Evolutionary conservation across 2,797 vertebrate genomes (phyloP).

Genomic region (Neosilurus hyrtlii): DNA sequence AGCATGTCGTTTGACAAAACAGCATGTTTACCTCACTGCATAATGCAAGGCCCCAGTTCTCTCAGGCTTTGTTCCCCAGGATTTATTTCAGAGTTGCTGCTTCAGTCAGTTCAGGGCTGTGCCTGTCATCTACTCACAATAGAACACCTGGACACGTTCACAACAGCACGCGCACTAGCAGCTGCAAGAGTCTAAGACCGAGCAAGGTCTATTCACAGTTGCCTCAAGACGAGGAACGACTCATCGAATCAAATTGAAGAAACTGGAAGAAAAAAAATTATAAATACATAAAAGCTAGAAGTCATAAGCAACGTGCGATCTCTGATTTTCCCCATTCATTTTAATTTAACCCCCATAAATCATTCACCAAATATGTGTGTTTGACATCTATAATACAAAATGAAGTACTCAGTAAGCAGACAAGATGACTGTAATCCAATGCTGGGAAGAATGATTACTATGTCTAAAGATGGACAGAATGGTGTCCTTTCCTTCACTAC

Average conservation of each 20-base stretch:
- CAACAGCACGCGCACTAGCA: conserved; percentile 31
- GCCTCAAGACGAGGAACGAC: not conserved
- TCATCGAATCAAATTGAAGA: conserved; percentile 9
- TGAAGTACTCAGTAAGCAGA: conserved; percentile 28
- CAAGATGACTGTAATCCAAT: conserved; percentile 8
- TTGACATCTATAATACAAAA: conserved; percentile 9
- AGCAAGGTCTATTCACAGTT: conserved; percentile 25
- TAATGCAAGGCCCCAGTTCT: conserved; percentile 52
- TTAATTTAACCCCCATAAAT: not conserved
- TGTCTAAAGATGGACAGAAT: conserved; percentile 47
- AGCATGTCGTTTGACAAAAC: conserved; percentile 45
- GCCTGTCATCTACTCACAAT: conserved; percentile 54
- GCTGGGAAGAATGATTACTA: conserved; percentile 42
- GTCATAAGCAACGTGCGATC: not conserved
- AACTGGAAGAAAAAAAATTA: not conserved
- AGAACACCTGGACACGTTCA: conserved; percentile 51
- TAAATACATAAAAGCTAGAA: not conserved
- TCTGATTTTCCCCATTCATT: not conserved
- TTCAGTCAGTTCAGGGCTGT: conserved; percentile 55
- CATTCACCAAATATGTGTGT: not conserved
- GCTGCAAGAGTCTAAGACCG: conserved; percentile 28
- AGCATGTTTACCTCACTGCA: conserved; percentile 49
- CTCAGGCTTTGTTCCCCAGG: conserved; percentile 51
- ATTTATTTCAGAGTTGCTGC: conserved; percentile 52
- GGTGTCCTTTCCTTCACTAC: conserved; percentile 64